Base-by-base conservation (phyloP, 1,140 invertebrate species). In the Zaprionus kolodkinae region DNA sequence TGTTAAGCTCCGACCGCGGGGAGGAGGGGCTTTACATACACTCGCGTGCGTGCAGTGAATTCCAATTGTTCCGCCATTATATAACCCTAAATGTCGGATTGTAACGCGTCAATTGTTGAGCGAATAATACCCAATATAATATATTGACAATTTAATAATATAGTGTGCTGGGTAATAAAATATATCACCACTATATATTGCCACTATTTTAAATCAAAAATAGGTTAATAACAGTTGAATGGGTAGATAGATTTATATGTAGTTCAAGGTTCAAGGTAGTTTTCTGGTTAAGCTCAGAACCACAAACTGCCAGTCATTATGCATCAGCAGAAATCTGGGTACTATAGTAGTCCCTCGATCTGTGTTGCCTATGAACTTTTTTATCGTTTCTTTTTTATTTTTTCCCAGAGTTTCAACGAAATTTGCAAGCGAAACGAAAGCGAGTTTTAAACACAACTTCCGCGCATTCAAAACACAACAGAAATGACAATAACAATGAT, bases 371-470 rank as follows among this genome's bases (percentile, higher is more conserved):
- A 72, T 78, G 65, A 85, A 76, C 78, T 78, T 55, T 63, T 63
- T 25, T 56, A 72, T 63, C 35, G 38, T 35, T 9, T 61, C 66
- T 15, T 72, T 60, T 70, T n/a, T n/a, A n/a, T n/a, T n/a, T 56
- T 72, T 77, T 35, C 50, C 62, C 62, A 64, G 43, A 67, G 30
- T 35, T n/a, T 33, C 21, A 12, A 60, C 40, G n/a, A 54, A 70
- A 80, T 70, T 72, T 48, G 63, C 63, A 85, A 72, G 76, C 52
- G 52, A 43, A 75, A 79, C 68, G 56, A 61, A 87, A 79, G 63
- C 71, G 43, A 75, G 52, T 71, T 67, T 82, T 70, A 7, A 66
- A 56, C 75, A 81, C 76, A 79, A 87, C 83, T 87, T 86, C 83
- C 79, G 83, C 56, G 55, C 69, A 71, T 62, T 54, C 4, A 75